Evolutionary conservation across 1,140 invertebrate genomes (phyloP), one percentile per base, ranked within the genome.

Genomic region (Neodiprion virginianus): DNA sequence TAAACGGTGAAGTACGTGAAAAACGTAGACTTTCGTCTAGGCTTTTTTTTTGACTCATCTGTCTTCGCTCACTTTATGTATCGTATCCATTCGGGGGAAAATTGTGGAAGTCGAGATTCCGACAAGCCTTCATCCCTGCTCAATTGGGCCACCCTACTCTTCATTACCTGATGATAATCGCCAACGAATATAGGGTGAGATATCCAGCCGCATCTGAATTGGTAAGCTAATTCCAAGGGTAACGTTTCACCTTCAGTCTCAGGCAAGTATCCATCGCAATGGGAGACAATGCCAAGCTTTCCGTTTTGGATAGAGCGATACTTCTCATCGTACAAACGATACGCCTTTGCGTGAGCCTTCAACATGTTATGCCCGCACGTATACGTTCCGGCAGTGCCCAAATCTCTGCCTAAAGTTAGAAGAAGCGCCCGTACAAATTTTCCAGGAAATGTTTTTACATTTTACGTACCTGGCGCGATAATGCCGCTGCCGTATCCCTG

Each of bases 141-240:
- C 71, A 90, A 92, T 7, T 75, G 80, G 8, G 82, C 89, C 71
- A 93, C 86, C 53, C 87, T 78, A 2, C 86, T 78, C 49, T 89
- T 89, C 81, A 93, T 89, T 0, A 91, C 79, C 74, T 84, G 78
- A 1, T 92, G 92, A 80, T 93, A 94, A 73, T 93, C 91, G 0
- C 93, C 92, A 3, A 87, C 74, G 84, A 91, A 91, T 74, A 94
- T 90, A n/a, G 92, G 92, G 81, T 94, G 84, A 0, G 90, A 89
- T 72, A 90, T 90, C 92, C 92, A 93, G 11, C 93, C 93, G 78
- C 86, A 89, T 78, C 89, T 76, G 73, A 89, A 91, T 10, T 84
- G 75, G 75, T 83, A 86, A 0, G 76, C 76, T 7, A 74, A 50
- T 14, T 84, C 83, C 9, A 70, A 76, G 9, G 80, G 75, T 10